phyloP scores from a whole-genome alignment of 2,113 vertebrate species.

The Erpornis zantholeuca region DNA sequence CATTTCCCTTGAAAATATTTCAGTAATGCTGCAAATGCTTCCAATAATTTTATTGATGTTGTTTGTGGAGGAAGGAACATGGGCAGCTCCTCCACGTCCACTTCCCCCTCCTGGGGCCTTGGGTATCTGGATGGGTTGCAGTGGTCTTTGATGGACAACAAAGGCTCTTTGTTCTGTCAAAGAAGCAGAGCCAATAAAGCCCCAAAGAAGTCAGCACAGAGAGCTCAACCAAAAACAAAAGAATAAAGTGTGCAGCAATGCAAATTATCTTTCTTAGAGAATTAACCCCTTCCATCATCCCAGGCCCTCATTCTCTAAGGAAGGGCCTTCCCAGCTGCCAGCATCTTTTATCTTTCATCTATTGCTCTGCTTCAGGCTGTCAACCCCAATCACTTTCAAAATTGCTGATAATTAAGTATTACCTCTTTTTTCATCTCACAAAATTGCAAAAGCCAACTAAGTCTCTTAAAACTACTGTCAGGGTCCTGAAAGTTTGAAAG shows the following conservation, averaged over 20 bases:
- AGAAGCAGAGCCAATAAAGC: not conserved
- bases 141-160: slow-evolving; percentile 27
- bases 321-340: not conserved
- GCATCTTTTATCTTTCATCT: not conserved
- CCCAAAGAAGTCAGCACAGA: slow-evolving; percentile 2
- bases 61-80: not conserved
- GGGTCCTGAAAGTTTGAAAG: not conserved
- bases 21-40: not conserved
- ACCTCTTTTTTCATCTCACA: not conserved
- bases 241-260: slow-evolving; percentile 15
- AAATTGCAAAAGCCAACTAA: not conserved
- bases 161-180: slow-evolving; percentile 38
- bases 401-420: not conserved
- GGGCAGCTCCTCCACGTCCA: not conserved
- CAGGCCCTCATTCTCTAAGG: not conserved
- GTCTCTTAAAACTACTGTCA: not conserved
- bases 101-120: slow-evolving; percentile 11
- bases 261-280: slow-evolving; percentile 5
- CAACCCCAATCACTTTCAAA: not conserved
- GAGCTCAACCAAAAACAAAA: slow-evolving; percentile 19
- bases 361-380: not conserved
- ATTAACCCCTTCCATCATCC: not conserved
- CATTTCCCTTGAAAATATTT: not conserved
- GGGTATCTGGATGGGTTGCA: slow-evolving; percentile 24
- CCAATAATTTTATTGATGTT: not conserved